These are phyloP conservation scores for Ochotona princeps DNA, from an alignment of 2,113 vertebrate genomes.

Conservation along the genomic window DNA sequence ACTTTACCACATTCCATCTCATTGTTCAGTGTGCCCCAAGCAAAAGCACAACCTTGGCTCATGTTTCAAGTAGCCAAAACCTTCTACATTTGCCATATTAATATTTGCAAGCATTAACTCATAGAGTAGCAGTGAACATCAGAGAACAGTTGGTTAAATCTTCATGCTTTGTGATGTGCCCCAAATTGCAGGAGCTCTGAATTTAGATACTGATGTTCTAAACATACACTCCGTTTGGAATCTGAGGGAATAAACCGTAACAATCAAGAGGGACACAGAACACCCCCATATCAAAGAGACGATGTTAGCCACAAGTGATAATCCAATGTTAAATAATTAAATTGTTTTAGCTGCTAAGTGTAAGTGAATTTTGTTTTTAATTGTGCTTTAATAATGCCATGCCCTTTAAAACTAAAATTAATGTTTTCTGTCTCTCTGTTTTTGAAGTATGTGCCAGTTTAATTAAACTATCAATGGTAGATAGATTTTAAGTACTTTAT, in stretches of 20 bases:
- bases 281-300: conserved; percentile 70
- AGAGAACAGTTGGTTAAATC: not conserved
- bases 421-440: conserved; percentile 87
- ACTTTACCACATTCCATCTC: not conserved
- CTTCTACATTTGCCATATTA: not conserved
- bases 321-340: conserved; percentile 86
- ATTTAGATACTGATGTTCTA: not conserved
- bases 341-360: conserved; percentile 87
- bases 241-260: conserved; percentile 30
- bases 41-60: not conserved
- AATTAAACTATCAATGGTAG: conserved; percentile 91
- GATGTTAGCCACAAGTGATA: conserved; percentile 84
- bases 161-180: not conserved
- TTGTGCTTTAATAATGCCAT: conserved; percentile 90
- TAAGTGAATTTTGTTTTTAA: conserved; percentile 88
- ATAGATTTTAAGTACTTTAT: conserved; percentile 87
- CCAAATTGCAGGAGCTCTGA: not conserved
- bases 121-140: not conserved
- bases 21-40: not conserved
- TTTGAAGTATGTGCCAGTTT: conserved; percentile 89
- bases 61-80: conserved; percentile 24
- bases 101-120: not conserved
- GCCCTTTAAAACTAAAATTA: conserved; percentile 89
- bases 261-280: conserved; percentile 67
- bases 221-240: conserved; percentile 53